Evolutionary conservation across 2,888 invertebrate genomes (phyloP), one percentile per base, ranked within the genome.

Genomic region (Chrysodeixis includens): DNA sequence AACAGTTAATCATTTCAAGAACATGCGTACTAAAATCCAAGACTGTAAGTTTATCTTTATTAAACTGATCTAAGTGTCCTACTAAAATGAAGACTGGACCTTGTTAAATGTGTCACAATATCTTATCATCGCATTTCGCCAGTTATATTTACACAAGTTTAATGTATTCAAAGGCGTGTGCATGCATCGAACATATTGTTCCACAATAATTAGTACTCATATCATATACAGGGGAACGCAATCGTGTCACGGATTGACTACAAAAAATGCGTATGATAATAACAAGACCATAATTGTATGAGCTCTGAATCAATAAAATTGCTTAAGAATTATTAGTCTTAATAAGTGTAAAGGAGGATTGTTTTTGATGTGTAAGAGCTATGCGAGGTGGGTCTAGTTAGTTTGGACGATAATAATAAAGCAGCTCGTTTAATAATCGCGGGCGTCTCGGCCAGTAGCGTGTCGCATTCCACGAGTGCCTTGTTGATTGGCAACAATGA

Each of bases 401-500:
- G 63, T 75, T 76, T 84, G 83, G 82, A 77, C 79, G 76, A 76
- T 78, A 79, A 73, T 76, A 79, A 76, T 80, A 81, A 81, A 83
- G 70, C 76, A 83, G 76, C 76, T 79, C 69, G 81, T 83, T 80
- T 83, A 84, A 83, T 84, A 79, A 83, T 81, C 79, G 79, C 78
- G 74, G 71, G 71, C 79, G 69, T 79, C 79, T 78, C 74, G 78
- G 74, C 75, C 78, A 80, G 78, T 81, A 78, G 82, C 81, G 78
- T 80, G 83, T 82, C 83, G 84, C 89, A 86, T 90, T 89, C 90
- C 86, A 76, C 70, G 78, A 82, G 84, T 84, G 75, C 88, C 83
- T 72, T 70, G 85, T 79, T 86, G 86, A 89, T 91, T 89, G 86
- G 86, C 83, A 84, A 84, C 73, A 80, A 79, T 84, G 84, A 85